Percentiles rank a stretch among this genome's conserved stretches.
Evolutionary conservation across 2,113 vertebrate genomes (phyloP).

Genomic region (Peucedramus taeniatus): DNA sequence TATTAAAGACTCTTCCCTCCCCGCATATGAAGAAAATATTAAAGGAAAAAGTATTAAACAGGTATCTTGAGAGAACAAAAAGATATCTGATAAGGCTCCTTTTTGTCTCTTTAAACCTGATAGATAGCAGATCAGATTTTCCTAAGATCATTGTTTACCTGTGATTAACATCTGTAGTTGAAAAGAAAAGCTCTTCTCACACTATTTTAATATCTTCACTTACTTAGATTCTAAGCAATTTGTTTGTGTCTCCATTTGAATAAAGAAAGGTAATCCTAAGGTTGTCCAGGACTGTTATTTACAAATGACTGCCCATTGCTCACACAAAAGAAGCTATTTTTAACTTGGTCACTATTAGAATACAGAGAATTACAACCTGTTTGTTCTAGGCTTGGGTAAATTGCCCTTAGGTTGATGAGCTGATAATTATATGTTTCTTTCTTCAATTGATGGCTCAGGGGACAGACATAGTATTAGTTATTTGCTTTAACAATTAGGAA

Average conservation of each 20-base stretch:
- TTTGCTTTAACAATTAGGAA: conserved; percentile 36
- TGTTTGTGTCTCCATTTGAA: conserved; percentile 28
- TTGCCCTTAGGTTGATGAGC: conserved; percentile 22
- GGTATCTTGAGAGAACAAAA: background rate
- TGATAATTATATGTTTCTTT: conserved; percentile 58
- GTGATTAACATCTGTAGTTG: background rate
- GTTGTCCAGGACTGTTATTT: background rate
- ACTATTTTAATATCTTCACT: background rate
- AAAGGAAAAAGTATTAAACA: background rate
- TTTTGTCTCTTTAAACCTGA: background rate
- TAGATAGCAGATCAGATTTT: background rate
- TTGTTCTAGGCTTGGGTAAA: background rate
- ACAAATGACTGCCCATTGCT: conserved; percentile 34
- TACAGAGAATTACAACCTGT: conserved; percentile 9
- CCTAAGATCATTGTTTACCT: background rate
- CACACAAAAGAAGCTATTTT: conserved; percentile 36
- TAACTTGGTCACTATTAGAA: conserved; percentile 7
- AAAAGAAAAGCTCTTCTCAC: conserved; percentile 1
- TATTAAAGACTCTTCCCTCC: background rate
- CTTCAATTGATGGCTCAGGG: background rate
- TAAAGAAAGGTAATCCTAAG: background rate
- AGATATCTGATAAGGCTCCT: background rate
- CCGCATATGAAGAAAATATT: background rate
- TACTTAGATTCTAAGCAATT: conserved; percentile 20
- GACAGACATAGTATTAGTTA: conserved; percentile 19